These are phyloP conservation scores for Pipa parva DNA, from an alignment of 2,113 vertebrate species.

Conservation along the genomic window DNA sequence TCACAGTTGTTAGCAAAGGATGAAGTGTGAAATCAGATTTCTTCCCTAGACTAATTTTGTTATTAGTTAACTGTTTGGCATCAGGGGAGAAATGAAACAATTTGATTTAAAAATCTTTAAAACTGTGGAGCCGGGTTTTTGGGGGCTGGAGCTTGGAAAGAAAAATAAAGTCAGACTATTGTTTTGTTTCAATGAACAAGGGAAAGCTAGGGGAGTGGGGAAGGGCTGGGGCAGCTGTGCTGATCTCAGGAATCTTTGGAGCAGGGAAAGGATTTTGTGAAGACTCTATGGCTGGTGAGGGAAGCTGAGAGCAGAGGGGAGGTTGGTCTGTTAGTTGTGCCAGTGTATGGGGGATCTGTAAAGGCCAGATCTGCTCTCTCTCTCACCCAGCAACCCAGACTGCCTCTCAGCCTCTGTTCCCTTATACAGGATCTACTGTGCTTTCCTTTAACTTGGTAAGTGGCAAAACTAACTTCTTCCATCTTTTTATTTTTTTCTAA, in stretches of 20 bases:
- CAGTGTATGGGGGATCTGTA: neutral
- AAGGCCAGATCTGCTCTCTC: neutral
- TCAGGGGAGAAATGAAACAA: neutral
- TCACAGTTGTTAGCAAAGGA: no score
- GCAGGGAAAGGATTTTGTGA: neutral
- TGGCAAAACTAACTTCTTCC: neutral
- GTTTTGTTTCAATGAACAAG: neutral
- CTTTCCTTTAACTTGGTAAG: constrained; percentile 19
- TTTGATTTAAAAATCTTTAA: neutral
- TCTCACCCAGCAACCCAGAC: neutral
- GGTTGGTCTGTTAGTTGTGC: neutral
- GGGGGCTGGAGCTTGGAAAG: neutral
- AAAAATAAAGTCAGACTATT: neutral
- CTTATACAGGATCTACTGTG: neutral
- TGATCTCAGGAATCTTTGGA: no score
- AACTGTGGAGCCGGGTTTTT: neutral
- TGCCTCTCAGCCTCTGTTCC: constrained; percentile 7
- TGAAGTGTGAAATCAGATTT: no score
- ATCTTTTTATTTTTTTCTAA: neutral
- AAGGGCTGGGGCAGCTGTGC: constrained; percentile 13
- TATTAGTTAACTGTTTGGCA: no score
- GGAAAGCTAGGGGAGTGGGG: neutral
- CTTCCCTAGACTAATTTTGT: no score
- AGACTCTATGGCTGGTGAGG: constrained; percentile 1
- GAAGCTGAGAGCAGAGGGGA: neutral